Conservation (phyloP, 2,797 vertebrate species). For the Phataginus tricuspis region DNA sequence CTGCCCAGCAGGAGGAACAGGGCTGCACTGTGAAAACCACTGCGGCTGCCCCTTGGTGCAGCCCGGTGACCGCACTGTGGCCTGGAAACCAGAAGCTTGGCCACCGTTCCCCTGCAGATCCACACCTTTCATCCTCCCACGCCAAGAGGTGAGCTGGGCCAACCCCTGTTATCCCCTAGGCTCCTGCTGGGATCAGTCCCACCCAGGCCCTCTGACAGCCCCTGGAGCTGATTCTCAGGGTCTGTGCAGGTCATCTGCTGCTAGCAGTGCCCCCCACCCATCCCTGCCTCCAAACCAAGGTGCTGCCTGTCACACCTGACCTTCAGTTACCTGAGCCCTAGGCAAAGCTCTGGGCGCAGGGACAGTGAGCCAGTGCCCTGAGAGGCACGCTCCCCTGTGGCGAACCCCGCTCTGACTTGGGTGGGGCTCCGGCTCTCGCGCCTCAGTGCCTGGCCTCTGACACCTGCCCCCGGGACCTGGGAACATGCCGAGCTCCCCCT, state of each 20-base stretch:
- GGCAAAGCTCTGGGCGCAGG: background rate
- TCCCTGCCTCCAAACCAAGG: accelerated
- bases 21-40: background rate
- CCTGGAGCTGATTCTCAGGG: background rate
- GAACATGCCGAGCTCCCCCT: accelerated
- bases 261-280: accelerated
- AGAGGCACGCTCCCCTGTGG: background rate
- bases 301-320: background rate
- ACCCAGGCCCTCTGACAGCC: background rate
- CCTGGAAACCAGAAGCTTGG: background rate
- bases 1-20: background rate
- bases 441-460: background rate
- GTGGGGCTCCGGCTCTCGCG: background rate
- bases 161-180: accelerated
- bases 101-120: background rate
- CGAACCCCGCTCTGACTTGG: background rate
- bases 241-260: background rate
- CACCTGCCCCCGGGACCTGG: background rate
- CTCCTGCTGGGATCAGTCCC: background rate
- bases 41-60: background rate
- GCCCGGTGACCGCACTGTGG: background rate
- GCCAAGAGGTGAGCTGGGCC: accelerated
- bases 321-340: background rate
- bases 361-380: background rate
- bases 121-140: background rate